phyloP scores from a whole-genome alignment of 1,140 invertebrate genomes.

The Andrena cerasifolii region DNA sequence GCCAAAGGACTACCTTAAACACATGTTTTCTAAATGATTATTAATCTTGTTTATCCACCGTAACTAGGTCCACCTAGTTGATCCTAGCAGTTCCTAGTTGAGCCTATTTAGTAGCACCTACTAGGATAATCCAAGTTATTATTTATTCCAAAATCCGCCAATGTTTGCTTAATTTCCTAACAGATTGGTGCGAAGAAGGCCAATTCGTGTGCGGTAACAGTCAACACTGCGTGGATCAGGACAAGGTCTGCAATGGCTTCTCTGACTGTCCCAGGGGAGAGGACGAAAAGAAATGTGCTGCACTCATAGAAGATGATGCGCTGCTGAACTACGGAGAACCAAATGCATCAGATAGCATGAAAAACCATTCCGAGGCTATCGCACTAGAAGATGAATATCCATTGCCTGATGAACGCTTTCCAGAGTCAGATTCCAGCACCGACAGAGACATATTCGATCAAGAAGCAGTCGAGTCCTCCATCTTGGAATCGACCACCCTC shows the following conservation, averaged over 20 bases:
- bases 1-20: too few species aligned
- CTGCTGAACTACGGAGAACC: background rate
- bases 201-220: constrained; percentile 90
- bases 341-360: too few species aligned
- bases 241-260: constrained; percentile 88
- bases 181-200: constrained; percentile 89
- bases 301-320: constrained; percentile 76
- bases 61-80: too few species aligned
- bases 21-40: too few species aligned
- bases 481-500: constrained; percentile 70
- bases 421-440: constrained; percentile 46
- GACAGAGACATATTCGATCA: constrained; percentile 56
- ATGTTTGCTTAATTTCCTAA: background rate
- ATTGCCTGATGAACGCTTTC: constrained; percentile 2
- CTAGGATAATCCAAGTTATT: background rate
- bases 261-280: constrained; percentile 91
- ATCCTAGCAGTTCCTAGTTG: too few species aligned
- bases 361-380: background rate
- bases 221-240: constrained; percentile 86
- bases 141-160: background rate
- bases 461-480: constrained; percentile 67
- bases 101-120: too few species aligned
- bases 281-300: constrained; percentile 90
- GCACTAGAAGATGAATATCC: background rate
- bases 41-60: too few species aligned